Evolutionary conservation across 2,113 vertebrate species (phyloP), one percentile per base, ranked within the genome.

Genomic region (Protobothrops flavoviridis): DNA sequence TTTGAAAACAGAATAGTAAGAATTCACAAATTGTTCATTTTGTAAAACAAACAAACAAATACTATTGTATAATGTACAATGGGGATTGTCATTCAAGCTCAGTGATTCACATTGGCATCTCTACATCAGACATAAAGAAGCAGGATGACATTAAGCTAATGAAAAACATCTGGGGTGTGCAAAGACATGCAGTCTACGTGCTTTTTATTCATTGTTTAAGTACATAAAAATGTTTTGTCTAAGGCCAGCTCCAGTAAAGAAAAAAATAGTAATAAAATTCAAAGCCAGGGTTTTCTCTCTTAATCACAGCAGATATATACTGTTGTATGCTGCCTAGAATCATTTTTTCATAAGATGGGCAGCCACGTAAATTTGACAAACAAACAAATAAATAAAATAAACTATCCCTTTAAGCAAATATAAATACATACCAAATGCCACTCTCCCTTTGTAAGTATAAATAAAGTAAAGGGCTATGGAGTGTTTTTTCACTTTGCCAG

Each of bases 331-430:
- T 64, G 64, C 64, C 12, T 69, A 17, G 64, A 69, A 69, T 69
- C 13, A 11, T 5, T 69, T 69, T 69, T 69, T 69, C 29, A 69
- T 69, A 33, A 69, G 29, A 69, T 17, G 29, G 64, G 64, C 13
- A n/a, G 64, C 64, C 29, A 69, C 64, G 0, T 69, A 69, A 33
- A 69, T 33, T 33, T 69, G 64, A 33, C 64, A 69, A 33, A 69
- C 13, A 69, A 64, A n/a, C 0, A 48, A 50, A 50, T 69, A 33
- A 69, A 69, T 69, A 33, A 69, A 69, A 90, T 93, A 89, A 93
- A 96, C 95, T 93, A 96, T 94, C 94, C 94, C 94, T 95, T 95
- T 94, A 96, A 95, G 94, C 96, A 95, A 97, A 95, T 94, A 95
- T 94, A 69, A 64, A 95, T 95, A 92, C 91, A 94, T 90, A 61